Evolutionary conservation across 2,888 invertebrate species (phyloP).

Genomic region (Cistogaster globosa): DNA sequence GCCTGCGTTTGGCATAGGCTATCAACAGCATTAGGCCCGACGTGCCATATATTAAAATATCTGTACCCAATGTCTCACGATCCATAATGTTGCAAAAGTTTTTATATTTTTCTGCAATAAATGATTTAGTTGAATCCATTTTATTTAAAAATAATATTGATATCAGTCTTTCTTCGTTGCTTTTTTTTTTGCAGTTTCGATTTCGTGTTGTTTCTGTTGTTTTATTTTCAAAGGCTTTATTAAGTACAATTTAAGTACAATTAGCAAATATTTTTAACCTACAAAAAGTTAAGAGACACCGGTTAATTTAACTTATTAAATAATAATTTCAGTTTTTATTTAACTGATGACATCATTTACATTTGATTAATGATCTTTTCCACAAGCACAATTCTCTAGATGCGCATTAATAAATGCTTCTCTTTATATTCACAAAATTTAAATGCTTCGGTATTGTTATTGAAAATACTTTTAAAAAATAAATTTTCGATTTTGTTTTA

Average conservation of each 20-base stretch:
- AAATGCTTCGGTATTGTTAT: conserved; percentile 20
- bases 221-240: conserved; percentile 2
- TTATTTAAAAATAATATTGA: conserved; percentile 17
- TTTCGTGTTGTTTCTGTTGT: background rate
- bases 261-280: conserved; percentile 37
- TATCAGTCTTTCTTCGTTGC: conserved; percentile 27
- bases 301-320: conserved; percentile 50
- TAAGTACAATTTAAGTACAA: conserved; percentile 37
- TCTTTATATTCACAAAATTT: conserved; percentile 11
- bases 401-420: conserved; percentile 2
- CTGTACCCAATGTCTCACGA: conserved; percentile 77
- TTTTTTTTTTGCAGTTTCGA: background rate
- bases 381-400: conserved; percentile 34
- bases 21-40: conserved; percentile 77
- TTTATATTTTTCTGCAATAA: conserved; percentile 75
- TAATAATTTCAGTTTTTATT: conserved; percentile 48
- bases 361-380: conserved; percentile 43
- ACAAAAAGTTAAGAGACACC: conserved; percentile 59
- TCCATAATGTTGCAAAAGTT: conserved; percentile 80
- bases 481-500: too few species aligned
- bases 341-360: conserved; percentile 66
- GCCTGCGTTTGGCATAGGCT: conserved; percentile 78
- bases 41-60: conserved; percentile 78
- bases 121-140: conserved; percentile 74
- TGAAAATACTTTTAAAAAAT: conserved; percentile 18